Conservation (phyloP, 2,888 invertebrate species). For the Laothoe populi region DNA sequence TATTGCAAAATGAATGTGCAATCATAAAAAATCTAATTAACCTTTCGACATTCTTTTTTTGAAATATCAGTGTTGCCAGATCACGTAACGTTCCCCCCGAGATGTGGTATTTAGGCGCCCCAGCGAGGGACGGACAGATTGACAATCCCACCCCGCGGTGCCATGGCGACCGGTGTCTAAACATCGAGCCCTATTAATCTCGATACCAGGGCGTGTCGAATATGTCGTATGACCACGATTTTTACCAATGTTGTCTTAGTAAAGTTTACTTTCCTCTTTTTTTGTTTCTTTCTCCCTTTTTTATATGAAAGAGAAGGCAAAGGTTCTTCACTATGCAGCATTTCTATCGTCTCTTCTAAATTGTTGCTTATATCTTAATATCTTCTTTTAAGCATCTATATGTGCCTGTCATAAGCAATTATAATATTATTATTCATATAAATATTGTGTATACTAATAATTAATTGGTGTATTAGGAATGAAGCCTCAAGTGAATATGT, state of each 20-base stretch:
- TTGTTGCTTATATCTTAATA: no score
- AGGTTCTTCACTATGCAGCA: no score
- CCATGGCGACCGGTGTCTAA: conserved; percentile 76
- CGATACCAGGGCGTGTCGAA: conserved; percentile 73
- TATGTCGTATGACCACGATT: conserved; percentile 54
- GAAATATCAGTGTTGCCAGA: conserved; percentile 60
- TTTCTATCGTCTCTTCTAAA: no score
- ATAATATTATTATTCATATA: no score
- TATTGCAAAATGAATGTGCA: conserved; percentile 31
- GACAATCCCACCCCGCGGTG: conserved; percentile 65
- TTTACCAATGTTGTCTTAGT: conserved; percentile 27
- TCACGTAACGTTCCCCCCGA: conserved; percentile 70
- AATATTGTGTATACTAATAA: no score
- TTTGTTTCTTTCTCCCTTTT: no score
- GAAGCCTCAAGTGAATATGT: no score
- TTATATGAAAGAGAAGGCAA: no score
- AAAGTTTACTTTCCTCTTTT: no score
- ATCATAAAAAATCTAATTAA: conserved; percentile 44
- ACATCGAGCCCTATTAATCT: conserved; percentile 80
- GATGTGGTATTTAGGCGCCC: conserved; percentile 77
- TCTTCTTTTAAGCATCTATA: no score
- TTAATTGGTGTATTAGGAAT: no score
- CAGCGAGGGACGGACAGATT: conserved; percentile 59
- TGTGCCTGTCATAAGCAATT: no score
- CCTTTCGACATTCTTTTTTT: conserved; percentile 23